Percentiles rank a stretch among this genome's conserved stretches.
Evolutionary conservation across 2,797 vertebrate genomes (phyloP).

Genomic region (Mormyrops boulengeri): DNA sequence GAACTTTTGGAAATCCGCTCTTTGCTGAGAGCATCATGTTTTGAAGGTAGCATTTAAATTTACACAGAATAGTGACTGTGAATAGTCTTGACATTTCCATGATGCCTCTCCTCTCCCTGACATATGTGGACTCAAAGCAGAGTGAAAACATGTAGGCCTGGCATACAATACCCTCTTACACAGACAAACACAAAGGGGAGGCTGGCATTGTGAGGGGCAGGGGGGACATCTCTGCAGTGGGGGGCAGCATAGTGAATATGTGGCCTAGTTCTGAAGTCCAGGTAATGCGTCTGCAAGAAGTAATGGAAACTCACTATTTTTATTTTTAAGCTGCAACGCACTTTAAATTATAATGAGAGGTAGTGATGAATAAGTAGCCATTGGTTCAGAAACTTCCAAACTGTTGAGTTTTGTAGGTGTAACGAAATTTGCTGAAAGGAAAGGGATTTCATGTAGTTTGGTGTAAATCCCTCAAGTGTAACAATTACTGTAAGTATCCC

Average conservation of each 20-base stretch:
- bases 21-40: neutral
- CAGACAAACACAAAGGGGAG: neutral
- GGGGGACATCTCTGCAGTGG: neutral
- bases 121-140: neutral
- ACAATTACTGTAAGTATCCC: neutral
- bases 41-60: neutral
- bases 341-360: neutral
- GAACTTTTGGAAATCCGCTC: neutral
- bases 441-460: neutral
- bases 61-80: neutral
- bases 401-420: neutral
- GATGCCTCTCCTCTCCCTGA: neutral
- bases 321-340: neutral
- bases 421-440: neutral
- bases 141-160: neutral
- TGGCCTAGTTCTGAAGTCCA: neutral
- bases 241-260: neutral
- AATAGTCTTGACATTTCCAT: neutral
- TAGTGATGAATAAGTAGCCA: neutral
- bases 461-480: neutral
- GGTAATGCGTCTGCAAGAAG: neutral
- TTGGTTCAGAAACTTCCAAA: neutral
- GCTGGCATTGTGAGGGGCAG: neutral
- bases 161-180: neutral
- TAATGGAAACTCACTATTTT: neutral